These are phyloP conservation scores for Oxyruncus cristatus DNA, from an alignment of 2,113 vertebrate genomes.

Conservation along the genomic window DNA sequence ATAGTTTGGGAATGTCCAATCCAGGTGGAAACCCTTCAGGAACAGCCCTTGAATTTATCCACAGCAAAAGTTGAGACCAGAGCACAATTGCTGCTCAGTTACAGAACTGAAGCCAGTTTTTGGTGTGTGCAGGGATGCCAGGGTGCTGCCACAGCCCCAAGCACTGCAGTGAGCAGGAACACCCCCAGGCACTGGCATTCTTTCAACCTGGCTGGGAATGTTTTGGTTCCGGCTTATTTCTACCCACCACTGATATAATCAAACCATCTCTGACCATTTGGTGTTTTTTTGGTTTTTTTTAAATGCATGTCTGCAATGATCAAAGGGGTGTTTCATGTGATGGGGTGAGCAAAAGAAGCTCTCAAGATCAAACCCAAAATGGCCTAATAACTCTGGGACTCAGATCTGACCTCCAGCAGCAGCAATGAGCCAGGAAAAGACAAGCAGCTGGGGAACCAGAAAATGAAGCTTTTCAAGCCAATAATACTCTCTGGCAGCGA, in stretches of 20 bases:
- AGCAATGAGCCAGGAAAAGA: not conserved
- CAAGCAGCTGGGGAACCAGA: conserved; percentile 9
- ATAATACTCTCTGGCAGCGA: not conserved
- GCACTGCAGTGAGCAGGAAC: not conserved
- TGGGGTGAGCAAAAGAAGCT: not conserved
- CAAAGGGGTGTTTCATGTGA: not conserved
- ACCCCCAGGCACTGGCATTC: not conserved
- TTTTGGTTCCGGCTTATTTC: not conserved
- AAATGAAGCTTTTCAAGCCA: conserved; percentile 38
- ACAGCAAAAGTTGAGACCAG: not conserved
- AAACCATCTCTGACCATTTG: not conserved
- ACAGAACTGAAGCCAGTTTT: not conserved
- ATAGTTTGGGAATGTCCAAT: not conserved
- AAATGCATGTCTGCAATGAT: not conserved
- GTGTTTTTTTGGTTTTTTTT: not conserved
- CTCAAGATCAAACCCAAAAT: not conserved
- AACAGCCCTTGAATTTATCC: not conserved
- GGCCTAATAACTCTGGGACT: not conserved
- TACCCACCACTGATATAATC: not conserved
- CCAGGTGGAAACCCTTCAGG: not conserved
- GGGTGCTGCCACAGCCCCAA: not conserved
- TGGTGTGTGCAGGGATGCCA: not conserved
- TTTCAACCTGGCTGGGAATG: not conserved
- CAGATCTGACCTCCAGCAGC: not conserved
- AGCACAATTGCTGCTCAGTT: not conserved